A percentile compares a stretch with the other conserved stretches of the same genome.
phyloP scores from a whole-genome alignment of 2,797 vertebrate genomes.

The Peromyscus eremicus region DNA sequence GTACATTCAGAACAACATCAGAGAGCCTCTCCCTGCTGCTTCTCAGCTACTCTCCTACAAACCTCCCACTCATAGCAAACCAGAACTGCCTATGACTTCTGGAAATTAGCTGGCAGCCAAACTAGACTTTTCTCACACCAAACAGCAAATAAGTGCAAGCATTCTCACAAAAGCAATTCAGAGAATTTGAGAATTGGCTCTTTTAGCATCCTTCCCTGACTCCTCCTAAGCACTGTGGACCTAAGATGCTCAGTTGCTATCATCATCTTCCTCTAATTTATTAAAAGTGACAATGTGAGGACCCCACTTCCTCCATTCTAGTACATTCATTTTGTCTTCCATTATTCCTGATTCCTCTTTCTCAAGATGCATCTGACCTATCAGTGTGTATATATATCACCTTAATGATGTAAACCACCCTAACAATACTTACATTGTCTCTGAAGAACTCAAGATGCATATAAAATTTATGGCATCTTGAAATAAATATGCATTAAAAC shows the following conservation, averaged over 20 bases:
- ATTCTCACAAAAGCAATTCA: constrained; percentile 48
- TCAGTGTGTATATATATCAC: neutral
- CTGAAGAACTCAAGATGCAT: neutral
- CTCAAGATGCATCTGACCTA: neutral
- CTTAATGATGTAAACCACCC: neutral
- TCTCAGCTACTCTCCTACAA: constrained; percentile 59
- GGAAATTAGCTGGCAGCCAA: constrained; percentile 67
- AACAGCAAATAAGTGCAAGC: constrained; percentile 50
- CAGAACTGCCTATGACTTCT: constrained; percentile 60
- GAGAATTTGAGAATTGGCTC: constrained; percentile 41
- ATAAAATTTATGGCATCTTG: neutral
- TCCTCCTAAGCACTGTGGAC: neutral
- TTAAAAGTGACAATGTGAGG: constrained; percentile 14
- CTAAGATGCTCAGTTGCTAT: constrained; percentile 45
- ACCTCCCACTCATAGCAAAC: constrained; percentile 64
- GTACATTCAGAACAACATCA: constrained; percentile 64
- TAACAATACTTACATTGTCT: neutral
- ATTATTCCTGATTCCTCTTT: constrained; percentile 34
- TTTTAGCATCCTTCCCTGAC: neutral
- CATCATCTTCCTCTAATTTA: constrained; percentile 34
- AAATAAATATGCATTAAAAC: constrained; percentile 11
- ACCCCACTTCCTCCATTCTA: constrained; percentile 46
- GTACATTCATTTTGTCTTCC: neutral
- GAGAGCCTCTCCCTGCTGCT: constrained; percentile 1
- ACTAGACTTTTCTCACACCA: constrained; percentile 19